Evolutionary conservation across 2,113 vertebrate genomes (phyloP), one percentile per base, ranked within the genome.

Genomic region (Lampris megalopsis): DNA sequence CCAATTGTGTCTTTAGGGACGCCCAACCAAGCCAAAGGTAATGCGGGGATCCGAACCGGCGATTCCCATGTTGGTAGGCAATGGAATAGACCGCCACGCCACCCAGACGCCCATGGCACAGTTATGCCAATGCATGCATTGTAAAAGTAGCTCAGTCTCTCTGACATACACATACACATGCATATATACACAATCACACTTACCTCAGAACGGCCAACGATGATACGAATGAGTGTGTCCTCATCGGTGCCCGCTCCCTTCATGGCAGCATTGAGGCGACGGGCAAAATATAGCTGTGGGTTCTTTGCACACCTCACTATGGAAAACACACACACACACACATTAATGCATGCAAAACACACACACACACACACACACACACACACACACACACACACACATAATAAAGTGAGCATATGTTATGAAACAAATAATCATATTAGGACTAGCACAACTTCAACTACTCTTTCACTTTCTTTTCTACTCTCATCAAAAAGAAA

Each of bases 131-230:
- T 45, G 43, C 43, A 5, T 45, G 7, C 7, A 45, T 2, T 4
- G 4, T 9, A 36, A 7, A 8, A 53, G 45, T 11, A 35, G 7
- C 24, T 24, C 6, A 4, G n/a, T 13, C 2, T 56, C 35, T 61
- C 40, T 65, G 24, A 65, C 45, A 35, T 24, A 38, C 42, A 35
- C 63, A 10, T 8, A 40, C 9, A 49, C 41, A 35, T n/a, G n/a
- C 45, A 37, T 24, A 38, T 9, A 13, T 58, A 37, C 68, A 43
- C 47, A 53, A 35, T 53, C 48, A 69, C 0, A 75, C 86, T 77
- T 92, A 95, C 97, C 97, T 99, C 97, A 1, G 96, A 93, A 68
- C 97, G 95, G 24, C 95, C 95, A 6, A 97, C 94, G 2, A 99
- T 93, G 86, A 99, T 89, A 9, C 95, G 96, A 59, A 99, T 96